These are phyloP conservation scores for Halcyon badia DNA, from an alignment of 2,797 vertebrate species.

Conservation along the genomic window DNA sequence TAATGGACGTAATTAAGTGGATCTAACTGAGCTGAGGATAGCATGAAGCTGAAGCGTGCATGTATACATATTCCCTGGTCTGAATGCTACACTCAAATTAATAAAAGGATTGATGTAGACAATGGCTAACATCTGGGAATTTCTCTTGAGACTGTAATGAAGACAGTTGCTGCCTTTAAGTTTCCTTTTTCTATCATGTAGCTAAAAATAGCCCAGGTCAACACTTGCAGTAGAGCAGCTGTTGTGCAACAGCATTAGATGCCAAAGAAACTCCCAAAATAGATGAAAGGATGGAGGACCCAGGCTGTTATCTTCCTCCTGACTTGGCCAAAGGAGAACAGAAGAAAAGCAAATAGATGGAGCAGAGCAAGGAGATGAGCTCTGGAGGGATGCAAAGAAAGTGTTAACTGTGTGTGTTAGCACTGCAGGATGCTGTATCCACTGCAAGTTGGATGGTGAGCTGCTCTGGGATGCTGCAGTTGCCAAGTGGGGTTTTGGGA, in stretches of 20 bases:
- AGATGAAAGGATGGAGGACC: neutral
- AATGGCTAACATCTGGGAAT: conserved; percentile 17
- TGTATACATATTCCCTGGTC: neutral
- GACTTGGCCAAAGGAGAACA: neutral
- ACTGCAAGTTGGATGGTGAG: neutral
- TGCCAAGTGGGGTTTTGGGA: neutral
- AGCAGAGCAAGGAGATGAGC: neutral
- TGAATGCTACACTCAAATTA: neutral
- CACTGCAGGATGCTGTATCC: neutral
- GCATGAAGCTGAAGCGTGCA: neutral
- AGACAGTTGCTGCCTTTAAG: neutral
- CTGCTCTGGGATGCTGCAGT: neutral
- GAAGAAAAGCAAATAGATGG: neutral
- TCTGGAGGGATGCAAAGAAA: neutral
- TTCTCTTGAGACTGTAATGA: conserved; percentile 20
- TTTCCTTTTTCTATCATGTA: neutral
- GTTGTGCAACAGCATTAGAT: neutral
- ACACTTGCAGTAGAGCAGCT: neutral
- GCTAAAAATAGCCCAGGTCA: conserved; percentile 16
- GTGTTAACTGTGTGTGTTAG: neutral
- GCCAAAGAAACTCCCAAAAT: neutral
- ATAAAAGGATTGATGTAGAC: conserved; percentile 33
- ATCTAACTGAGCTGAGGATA: conserved; percentile 1
- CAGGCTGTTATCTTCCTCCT: neutral
- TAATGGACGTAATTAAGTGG: conserved; percentile 49